These are phyloP conservation scores for Drosophila bocki DNA, from an alignment of 1,140 invertebrate genomes.

Conservation along the genomic window DNA sequence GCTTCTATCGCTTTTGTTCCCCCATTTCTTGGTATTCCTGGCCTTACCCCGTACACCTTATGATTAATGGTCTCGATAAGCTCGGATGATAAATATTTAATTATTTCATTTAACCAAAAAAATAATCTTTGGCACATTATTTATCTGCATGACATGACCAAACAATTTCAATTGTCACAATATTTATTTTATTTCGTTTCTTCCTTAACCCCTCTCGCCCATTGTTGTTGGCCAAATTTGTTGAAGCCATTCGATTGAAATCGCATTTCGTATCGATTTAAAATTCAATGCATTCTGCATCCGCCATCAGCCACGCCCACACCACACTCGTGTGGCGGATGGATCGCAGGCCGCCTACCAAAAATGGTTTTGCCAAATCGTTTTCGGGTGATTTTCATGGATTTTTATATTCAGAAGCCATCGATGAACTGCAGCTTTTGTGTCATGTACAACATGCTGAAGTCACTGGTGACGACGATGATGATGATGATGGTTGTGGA, in stretches of 20 bases:
- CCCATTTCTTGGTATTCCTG: conserved; percentile 32
- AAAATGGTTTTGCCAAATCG: conserved; percentile 63
- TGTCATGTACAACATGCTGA: conserved; percentile 74
- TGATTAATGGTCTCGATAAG: conserved; percentile 56
- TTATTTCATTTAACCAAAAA: conserved; percentile 47
- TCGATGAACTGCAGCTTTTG: conserved; percentile 80
- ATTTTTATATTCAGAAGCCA: conserved; percentile 72
- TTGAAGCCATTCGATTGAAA: conserved; percentile 53
- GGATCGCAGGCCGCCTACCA: conserved; percentile 19
- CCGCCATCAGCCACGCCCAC: conserved; percentile 45
- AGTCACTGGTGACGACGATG: conserved; percentile 33
- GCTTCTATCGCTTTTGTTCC: background rate
- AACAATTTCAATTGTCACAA: conserved; percentile 55
- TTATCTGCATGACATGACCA: conserved; percentile 54
- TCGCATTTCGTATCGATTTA: conserved; percentile 51
- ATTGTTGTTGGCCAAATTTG: conserved; percentile 42
- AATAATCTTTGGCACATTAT: conserved; percentile 33
- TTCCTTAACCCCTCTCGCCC: background rate
- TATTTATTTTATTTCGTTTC: conserved; percentile 44
- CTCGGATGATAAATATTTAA: conserved; percentile 49
- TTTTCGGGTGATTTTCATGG: conserved; percentile 54
- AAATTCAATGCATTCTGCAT: conserved; percentile 64
- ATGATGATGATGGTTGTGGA: conserved; percentile 13
- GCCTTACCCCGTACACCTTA: conserved; percentile 1
- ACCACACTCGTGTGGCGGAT: conserved; percentile 7